These are phyloP conservation scores for Hedychridium roseum DNA, from an alignment of 2,888 invertebrate genomes.

Conservation along the genomic window DNA sequence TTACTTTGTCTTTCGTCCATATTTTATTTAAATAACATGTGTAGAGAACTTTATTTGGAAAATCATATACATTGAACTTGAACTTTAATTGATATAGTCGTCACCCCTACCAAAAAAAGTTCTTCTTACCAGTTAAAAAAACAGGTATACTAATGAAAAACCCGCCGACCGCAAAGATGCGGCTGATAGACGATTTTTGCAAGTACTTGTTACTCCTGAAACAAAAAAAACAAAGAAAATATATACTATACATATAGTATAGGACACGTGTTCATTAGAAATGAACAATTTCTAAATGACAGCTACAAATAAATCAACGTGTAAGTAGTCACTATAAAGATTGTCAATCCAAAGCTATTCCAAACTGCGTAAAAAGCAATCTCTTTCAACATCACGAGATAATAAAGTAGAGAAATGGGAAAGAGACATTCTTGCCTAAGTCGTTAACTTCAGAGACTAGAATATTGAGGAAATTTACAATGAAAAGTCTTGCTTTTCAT, in stretches of 20 bases:
- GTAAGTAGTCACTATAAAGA: too few species aligned
- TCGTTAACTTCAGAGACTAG: too few species aligned
- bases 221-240: constrained; percentile 51
- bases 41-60: neutral
- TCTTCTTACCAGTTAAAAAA: constrained; percentile 82
- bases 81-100: neutral
- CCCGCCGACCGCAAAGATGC: constrained; percentile 91
- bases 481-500: too few species aligned
- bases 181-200: constrained; percentile 88
- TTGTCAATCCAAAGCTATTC: too few species aligned
- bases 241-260: neutral
- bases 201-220: constrained; percentile 90
- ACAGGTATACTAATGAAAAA: constrained; percentile 95
- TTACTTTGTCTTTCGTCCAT: too few species aligned
- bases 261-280: too few species aligned
- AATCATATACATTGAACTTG: constrained; percentile 1
- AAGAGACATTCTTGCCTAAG: too few species aligned
- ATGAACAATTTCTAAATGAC: neutral
- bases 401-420: too few species aligned
- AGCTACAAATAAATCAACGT: neutral
- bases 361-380: too few species aligned
- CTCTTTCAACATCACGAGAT: too few species aligned
- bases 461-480: too few species aligned
- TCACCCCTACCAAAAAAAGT: too few species aligned
- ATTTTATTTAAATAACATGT: neutral